Percentiles rank a stretch among this genome's conserved stretches.
phyloP scores from a whole-genome alignment of 2,113 vertebrate genomes.

The Gymnocephalus cernua region DNA sequence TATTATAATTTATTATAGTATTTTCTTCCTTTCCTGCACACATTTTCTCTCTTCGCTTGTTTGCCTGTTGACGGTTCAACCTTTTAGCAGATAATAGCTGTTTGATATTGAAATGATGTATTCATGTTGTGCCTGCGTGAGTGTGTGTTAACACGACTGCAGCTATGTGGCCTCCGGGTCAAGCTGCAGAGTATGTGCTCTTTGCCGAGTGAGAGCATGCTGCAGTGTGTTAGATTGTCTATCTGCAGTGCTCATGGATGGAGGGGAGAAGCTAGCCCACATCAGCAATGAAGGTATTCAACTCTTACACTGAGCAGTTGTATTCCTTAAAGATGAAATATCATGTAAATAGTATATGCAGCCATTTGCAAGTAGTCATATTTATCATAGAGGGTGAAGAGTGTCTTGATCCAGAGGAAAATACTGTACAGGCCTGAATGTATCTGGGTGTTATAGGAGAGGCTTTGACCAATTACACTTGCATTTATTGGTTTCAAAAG shows the following conservation, averaged over 20 bases:
- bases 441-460: not conserved
- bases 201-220: not conserved
- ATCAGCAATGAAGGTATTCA: conserved; percentile 27
- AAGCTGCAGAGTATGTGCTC: not conserved
- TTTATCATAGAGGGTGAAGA: not conserved
- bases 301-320: conserved; percentile 1
- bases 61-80: conserved; percentile 13
- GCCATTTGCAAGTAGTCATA: conserved; percentile 8
- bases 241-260: conserved; percentile 2
- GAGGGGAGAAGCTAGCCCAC: not conserved
- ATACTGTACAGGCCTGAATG: not conserved
- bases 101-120: conserved; percentile 30
- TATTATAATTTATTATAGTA: not conserved
- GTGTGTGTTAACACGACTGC: not conserved
- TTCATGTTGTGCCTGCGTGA: not conserved
- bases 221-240: not conserved
- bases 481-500: conserved; percentile 26
- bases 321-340: conserved; percentile 31
- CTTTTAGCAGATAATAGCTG: conserved; percentile 9
- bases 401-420: conserved; percentile 15
- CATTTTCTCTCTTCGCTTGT: conserved; percentile 6
- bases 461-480: conserved; percentile 27
- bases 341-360: conserved; percentile 3
- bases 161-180: not conserved
- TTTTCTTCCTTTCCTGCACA: not conserved